Conservation (phyloP, 2,797 vertebrate genomes). For the Apogon talboti region DNA sequence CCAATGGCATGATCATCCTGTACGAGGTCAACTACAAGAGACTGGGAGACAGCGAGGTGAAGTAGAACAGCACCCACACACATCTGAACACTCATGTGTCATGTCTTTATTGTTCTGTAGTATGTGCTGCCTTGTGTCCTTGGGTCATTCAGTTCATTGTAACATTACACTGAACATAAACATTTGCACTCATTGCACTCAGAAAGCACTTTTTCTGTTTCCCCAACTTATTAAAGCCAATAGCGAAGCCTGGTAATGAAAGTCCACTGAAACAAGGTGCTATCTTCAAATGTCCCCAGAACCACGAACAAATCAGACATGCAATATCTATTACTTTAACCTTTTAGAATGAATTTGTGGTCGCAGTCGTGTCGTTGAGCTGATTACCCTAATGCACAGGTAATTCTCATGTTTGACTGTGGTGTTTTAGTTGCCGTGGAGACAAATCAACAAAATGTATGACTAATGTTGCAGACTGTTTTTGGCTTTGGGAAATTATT, state of each 20-base stretch:
- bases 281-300: constrained; percentile 7
- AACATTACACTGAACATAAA: constrained; percentile 21
- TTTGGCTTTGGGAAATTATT: constrained; percentile 28
- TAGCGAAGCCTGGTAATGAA: constrained; percentile 9
- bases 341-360: constrained; percentile 26
- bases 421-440: constrained; percentile 65
- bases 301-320: constrained; percentile 9
- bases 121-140: not conserved
- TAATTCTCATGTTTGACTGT: constrained; percentile 22
- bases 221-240: constrained; percentile 28
- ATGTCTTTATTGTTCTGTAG: constrained; percentile 15
- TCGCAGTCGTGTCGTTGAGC: constrained; percentile 33
- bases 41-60: constrained; percentile 91
- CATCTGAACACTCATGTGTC: constrained; percentile 8
- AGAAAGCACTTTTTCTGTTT: constrained; percentile 17
- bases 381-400: constrained; percentile 48
- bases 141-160: constrained; percentile 3
- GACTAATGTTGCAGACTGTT: constrained; percentile 8
- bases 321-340: constrained; percentile 18
- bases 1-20: constrained; percentile 94
- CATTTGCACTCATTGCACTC: not conserved
- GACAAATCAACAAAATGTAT: constrained; percentile 43
- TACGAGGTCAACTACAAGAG: constrained; percentile 94
- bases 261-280: constrained; percentile 22
- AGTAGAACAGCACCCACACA: constrained; percentile 32